These are phyloP conservation scores for Lemur catta DNA, from an alignment of 2,797 vertebrate species.

Conservation along the genomic window DNA sequence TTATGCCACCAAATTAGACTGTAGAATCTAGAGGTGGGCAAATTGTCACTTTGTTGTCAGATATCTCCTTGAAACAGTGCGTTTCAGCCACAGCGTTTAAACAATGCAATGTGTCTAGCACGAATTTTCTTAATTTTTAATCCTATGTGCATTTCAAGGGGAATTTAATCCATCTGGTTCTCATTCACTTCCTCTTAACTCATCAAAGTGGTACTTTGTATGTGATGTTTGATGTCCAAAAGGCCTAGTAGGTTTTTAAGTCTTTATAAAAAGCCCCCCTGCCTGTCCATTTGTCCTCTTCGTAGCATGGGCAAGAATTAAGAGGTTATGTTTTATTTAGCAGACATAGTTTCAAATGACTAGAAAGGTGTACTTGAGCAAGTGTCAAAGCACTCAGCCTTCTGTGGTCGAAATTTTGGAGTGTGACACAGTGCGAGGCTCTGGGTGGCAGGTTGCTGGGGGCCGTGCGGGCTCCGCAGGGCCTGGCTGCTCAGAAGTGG, in stretches of 20 bases:
- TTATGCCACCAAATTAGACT: not conserved
- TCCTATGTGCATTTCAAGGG: constrained; percentile 64
- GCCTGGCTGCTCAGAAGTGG: not conserved
- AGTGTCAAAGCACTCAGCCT: not conserved
- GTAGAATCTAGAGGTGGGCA: not conserved
- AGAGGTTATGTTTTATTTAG: constrained; percentile 51
- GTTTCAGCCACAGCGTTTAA: not conserved
- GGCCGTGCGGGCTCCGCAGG: not conserved
- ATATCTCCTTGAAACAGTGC: not conserved
- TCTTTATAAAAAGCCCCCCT: constrained; percentile 1
- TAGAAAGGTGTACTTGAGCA: constrained; percentile 26
- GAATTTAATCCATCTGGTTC: constrained; percentile 73
- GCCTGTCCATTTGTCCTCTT: not conserved
- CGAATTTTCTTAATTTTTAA: constrained; percentile 65
- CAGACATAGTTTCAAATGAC: not conserved
- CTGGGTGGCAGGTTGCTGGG: not conserved
- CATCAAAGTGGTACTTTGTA: constrained; percentile 58
- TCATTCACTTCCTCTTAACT: constrained; percentile 64
- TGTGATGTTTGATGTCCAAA: constrained; percentile 65
- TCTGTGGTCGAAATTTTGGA: not conserved
- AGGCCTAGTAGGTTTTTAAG: constrained; percentile 45
- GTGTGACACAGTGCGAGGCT: not conserved
- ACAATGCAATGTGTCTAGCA: not conserved
- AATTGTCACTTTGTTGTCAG: not conserved
- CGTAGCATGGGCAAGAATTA: not conserved